Evolutionary conservation across 2,888 invertebrate genomes (phyloP).

Genomic region (Sesamia inferens): DNA sequence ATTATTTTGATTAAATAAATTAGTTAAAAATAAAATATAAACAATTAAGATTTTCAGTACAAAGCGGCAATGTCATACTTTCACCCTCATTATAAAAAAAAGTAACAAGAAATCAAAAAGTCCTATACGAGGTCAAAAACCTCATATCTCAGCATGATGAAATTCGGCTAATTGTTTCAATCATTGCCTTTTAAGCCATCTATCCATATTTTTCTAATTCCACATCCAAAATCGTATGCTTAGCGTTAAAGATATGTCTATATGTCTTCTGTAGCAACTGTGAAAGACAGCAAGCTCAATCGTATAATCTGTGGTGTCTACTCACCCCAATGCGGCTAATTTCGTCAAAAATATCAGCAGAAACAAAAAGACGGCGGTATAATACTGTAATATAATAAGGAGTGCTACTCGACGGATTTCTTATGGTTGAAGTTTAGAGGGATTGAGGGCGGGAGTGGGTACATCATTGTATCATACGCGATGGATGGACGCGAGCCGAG

Average conservation of each 20-base stretch:
- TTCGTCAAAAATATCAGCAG: slow-evolving; percentile 30
- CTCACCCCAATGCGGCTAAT: slow-evolving; percentile 13
- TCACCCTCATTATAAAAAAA: no score
- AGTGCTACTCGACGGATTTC: slow-evolving; percentile 77
- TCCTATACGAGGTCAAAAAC: no score
- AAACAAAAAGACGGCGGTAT: slow-evolving; percentile 63
- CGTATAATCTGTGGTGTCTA: not conserved
- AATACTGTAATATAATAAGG: slow-evolving; percentile 57
- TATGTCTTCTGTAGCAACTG: not conserved
- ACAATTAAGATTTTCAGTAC: no score
- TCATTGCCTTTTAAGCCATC: no score
- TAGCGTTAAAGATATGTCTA: not conserved
- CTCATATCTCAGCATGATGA: no score
- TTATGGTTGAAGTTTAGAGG: slow-evolving; percentile 72
- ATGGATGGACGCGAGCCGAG: slow-evolving; percentile 6
- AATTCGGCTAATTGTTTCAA: no score
- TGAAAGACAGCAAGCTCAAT: not conserved
- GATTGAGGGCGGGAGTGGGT: slow-evolving; percentile 50
- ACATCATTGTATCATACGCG: slow-evolving; percentile 56
- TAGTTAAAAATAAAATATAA: no score
- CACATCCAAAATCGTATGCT: no score
- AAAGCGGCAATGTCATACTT: no score
- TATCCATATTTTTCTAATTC: no score
- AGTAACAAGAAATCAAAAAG: no score
- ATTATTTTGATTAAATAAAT: no score